These are phyloP conservation scores for Pteropus alecto DNA, from an alignment of 2,113 vertebrate genomes.

Conservation along the genomic window DNA sequence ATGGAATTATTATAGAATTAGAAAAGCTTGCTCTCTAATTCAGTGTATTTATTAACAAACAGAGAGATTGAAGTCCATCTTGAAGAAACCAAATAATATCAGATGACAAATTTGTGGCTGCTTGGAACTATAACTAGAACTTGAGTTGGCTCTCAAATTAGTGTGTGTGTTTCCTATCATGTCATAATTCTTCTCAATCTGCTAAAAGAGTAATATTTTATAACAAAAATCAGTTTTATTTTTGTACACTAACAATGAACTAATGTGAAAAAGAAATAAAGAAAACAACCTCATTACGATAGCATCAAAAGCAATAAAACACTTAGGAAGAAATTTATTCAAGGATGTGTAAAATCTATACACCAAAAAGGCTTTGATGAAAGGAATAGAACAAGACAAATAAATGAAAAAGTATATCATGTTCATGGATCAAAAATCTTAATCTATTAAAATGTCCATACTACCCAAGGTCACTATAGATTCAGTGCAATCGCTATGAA, in stretches of 20 bases:
- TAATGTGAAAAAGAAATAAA: not conserved
- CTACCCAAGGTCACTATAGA: not conserved
- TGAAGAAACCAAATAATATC: not conserved
- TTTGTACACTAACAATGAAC: not conserved
- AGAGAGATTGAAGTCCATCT: not conserved
- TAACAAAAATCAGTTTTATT: not conserved
- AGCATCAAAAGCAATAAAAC: not conserved
- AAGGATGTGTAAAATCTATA: not conserved
- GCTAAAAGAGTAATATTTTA: not conserved
- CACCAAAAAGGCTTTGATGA: not conserved
- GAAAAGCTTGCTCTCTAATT: not conserved
- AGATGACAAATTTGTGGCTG: not conserved
- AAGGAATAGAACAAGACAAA: not conserved
- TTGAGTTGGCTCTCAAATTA: not conserved
- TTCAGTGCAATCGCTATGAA: not conserved
- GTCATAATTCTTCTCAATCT: not conserved
- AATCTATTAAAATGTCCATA: not conserved
- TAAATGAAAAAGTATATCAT: not conserved
- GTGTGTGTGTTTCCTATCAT: not conserved
- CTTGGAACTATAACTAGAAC: not conserved
- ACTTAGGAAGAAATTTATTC: not conserved
- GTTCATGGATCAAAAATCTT: not conserved
- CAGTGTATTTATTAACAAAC: not conserved
- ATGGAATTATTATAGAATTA: not conserved
- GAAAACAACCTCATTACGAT: not conserved